Percentiles rank a stretch among this genome's conserved stretches.
Evolutionary conservation across 2,888 invertebrate species (phyloP).

Genomic region (Petrolisthes cinctipes): DNA sequence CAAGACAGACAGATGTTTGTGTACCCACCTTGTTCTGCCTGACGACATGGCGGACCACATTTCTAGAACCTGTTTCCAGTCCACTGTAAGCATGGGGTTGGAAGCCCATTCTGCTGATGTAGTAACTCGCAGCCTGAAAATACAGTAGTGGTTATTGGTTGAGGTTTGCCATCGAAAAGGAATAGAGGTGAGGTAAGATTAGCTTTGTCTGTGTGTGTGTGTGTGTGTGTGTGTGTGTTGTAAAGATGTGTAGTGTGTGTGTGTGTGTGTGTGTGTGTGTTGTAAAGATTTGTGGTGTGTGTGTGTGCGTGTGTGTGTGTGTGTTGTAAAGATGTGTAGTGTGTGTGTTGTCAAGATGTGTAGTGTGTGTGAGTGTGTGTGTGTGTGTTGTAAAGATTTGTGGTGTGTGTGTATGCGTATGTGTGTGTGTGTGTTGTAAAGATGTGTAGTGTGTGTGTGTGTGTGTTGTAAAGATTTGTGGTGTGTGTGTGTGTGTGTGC

Average conservation of each 20-base stretch:
- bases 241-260: background rate
- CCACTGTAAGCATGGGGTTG: conserved; percentile 93
- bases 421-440: too few relatives aligned
- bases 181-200: background rate
- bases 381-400: too few relatives aligned
- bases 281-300: too few relatives aligned
- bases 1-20: background rate
- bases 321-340: too few relatives aligned
- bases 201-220: background rate
- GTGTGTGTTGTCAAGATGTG: too few relatives aligned
- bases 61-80: conserved; percentile 91
- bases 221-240: background rate
- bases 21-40: conserved; percentile 80
- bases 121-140: conserved; percentile 89
- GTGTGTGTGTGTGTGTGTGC: too few relatives aligned
- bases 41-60: conserved; percentile 87
- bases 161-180: background rate
- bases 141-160: conserved; percentile 51
- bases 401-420: too few relatives aligned
- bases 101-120: conserved; percentile 92
- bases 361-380: too few relatives aligned
- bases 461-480: too few relatives aligned
- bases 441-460: too few relatives aligned
- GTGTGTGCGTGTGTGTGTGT: too few relatives aligned
- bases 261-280: too few relatives aligned